Evolutionary conservation across 2,888 invertebrate species (phyloP).

Genomic region (Eupithecia inturbata): DNA sequence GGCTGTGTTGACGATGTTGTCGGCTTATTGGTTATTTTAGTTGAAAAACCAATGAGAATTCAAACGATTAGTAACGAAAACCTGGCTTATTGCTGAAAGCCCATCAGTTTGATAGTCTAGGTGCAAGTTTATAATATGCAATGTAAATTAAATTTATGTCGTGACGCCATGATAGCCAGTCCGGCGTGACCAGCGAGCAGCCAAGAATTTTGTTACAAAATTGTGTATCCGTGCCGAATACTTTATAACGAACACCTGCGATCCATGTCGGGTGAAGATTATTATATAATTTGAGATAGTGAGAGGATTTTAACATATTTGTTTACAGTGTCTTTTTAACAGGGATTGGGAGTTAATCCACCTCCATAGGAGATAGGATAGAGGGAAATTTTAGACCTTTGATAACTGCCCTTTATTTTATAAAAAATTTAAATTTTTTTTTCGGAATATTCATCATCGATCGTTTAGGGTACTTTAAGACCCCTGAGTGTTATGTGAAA

Average conservation of each 20-base stretch:
- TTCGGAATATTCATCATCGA: neutral
- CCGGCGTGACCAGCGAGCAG: slow-evolving; percentile 54
- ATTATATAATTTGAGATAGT: slow-evolving; percentile 9
- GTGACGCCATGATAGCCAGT: slow-evolving; percentile 54
- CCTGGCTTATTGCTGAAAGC: neutral
- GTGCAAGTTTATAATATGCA: slow-evolving; percentile 28
- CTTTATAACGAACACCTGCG: slow-evolving; percentile 38
- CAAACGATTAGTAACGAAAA: neutral
- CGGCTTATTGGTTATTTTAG: neutral
- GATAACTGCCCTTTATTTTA: neutral
- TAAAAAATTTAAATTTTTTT: neutral
- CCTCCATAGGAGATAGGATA: neutral
- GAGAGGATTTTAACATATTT: neutral
- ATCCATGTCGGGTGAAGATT: slow-evolving; percentile 20
- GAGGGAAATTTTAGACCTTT: neutral
- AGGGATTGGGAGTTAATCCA: neutral
- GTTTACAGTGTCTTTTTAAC: neutral
- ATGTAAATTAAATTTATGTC: slow-evolving; percentile 53
- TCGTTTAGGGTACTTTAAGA: neutral
- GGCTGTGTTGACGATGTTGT: neutral
- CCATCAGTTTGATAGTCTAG: slow-evolving; percentile 7
- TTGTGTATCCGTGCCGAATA: slow-evolving; percentile 62
- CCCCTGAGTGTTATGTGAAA: neutral
- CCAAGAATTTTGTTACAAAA: slow-evolving; percentile 72
- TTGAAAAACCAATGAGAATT: neutral